A percentile compares a stretch with the other conserved stretches of the same genome.
Evolutionary conservation across 2,797 vertebrate species (phyloP).

Genomic region (Anolis apletophallus): DNA sequence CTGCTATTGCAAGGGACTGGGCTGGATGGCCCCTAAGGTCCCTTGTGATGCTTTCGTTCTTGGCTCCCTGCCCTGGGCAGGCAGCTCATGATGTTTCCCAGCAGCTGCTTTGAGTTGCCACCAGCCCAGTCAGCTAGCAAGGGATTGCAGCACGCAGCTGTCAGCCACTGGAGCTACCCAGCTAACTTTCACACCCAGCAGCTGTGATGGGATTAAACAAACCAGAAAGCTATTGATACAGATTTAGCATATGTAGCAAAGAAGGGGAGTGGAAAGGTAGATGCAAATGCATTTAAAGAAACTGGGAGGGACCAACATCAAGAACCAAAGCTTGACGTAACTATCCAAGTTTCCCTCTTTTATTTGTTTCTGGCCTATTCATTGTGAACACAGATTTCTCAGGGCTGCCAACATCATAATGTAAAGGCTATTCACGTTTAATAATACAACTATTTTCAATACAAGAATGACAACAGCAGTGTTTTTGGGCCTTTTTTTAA

Average conservation of each 20-base stretch:
- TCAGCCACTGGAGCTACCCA: conserved; percentile 29
- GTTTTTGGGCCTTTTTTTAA: background rate
- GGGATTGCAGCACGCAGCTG: conserved; percentile 32
- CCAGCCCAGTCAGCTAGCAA: conserved; percentile 23
- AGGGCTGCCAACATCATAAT: background rate
- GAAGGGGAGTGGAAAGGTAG: background rate
- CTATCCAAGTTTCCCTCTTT: background rate
- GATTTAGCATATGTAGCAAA: conserved; percentile 16
- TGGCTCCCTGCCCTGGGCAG: conserved; percentile 17
- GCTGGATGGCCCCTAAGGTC: conserved; percentile 8
- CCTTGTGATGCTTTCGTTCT: background rate
- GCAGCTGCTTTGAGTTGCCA: conserved; percentile 29
- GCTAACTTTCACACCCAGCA: conserved; percentile 42
- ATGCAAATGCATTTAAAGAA: background rate
- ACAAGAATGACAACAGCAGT: background rate
- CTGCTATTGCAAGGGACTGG: background rate
- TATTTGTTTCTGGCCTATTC: background rate
- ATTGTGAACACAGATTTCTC: background rate
- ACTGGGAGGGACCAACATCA: background rate
- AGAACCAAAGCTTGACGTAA: background rate
- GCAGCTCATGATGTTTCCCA: conserved; percentile 6
- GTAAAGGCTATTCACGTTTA: background rate
- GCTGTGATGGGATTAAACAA: conserved; percentile 41
- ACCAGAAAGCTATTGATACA: conserved; percentile 29
- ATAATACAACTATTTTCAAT: background rate